phyloP scores from a whole-genome alignment of 2,888 invertebrate genomes.

The Eupithecia insigniata region DNA sequence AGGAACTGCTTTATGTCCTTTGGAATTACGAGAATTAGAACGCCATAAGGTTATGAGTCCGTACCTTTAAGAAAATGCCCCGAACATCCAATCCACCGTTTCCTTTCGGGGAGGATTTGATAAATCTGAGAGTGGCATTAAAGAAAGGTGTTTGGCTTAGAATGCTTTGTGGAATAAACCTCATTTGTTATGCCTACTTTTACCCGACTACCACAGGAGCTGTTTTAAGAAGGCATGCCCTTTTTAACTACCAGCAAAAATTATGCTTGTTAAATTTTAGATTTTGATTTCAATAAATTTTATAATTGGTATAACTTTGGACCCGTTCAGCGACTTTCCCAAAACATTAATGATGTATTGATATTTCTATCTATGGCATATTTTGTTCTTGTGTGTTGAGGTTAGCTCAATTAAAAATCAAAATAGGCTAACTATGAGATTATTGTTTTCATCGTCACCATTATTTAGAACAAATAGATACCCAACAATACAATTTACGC shows the following conservation, averaged over 20 bases:
- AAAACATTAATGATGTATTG: too few species aligned
- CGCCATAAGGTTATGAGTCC: not conserved
- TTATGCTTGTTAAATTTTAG: not conserved
- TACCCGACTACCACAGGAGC: not conserved
- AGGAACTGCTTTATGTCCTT: conserved; percentile 1
- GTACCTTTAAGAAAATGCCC: not conserved
- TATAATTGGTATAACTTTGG: not conserved
- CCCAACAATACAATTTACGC: too few species aligned
- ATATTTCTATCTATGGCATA: too few species aligned
- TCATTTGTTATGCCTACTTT: not conserved
- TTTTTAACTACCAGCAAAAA: not conserved
- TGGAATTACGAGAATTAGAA: not conserved
- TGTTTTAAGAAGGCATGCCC: not conserved
- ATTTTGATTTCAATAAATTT: not conserved
- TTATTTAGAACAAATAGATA: too few species aligned
- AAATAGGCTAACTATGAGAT: not conserved
- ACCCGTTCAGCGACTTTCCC: not conserved
- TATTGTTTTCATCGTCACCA: not conserved
- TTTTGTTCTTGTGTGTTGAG: too few species aligned
- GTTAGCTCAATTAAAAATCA: not conserved
- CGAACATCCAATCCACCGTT: not conserved
- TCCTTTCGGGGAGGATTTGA: not conserved
- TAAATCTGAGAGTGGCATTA: not conserved
- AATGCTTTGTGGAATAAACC: not conserved
- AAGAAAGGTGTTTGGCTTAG: not conserved